These are phyloP conservation scores for Electrona antarctica DNA, from an alignment of 2,113 vertebrate species.

Conservation along the genomic window DNA sequence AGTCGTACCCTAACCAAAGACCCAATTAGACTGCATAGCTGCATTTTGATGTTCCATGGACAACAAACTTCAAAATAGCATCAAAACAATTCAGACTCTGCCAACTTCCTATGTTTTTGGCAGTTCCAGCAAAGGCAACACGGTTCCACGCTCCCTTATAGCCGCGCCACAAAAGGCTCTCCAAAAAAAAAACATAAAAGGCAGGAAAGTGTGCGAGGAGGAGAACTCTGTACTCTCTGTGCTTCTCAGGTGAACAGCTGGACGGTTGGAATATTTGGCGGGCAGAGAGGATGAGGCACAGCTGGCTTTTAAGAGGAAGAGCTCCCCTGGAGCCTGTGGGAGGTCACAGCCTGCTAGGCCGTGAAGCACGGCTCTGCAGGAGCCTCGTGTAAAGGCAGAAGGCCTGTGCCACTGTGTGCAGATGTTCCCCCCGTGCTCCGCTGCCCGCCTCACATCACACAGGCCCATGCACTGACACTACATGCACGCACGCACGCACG, in stretches of 20 bases:
- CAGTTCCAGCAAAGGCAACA: slow-evolving; percentile 43
- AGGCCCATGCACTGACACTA: not conserved
- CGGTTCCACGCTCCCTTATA: slow-evolving; percentile 53
- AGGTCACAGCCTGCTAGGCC: slow-evolving; percentile 81
- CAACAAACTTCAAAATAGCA: not conserved
- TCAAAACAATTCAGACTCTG: slow-evolving; percentile 23
- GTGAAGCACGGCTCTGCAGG: slow-evolving; percentile 72
- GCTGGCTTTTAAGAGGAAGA: slow-evolving; percentile 83
- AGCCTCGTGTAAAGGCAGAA: slow-evolving; percentile 75
- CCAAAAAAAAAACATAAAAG: slow-evolving; percentile 52
- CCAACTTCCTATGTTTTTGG: slow-evolving; percentile 33
- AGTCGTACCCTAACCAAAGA: slow-evolving; percentile 26
- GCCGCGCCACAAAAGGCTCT: slow-evolving; percentile 49
- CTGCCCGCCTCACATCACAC: slow-evolving; percentile 58
- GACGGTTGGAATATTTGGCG: slow-evolving; percentile 78
- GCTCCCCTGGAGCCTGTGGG: slow-evolving; percentile 74
- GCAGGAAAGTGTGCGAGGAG: slow-evolving; percentile 39
- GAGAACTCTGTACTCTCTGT: slow-evolving; percentile 43
- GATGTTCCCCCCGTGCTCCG: slow-evolving; percentile 75
- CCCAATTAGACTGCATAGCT: not conserved
- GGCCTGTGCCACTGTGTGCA: slow-evolving; percentile 75
- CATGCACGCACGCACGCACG: slow-evolving; percentile 16
- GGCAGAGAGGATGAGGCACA: slow-evolving; percentile 75
- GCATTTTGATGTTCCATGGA: slow-evolving; percentile 1
- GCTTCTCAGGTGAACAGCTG: slow-evolving; percentile 82